A percentile compares a stretch with the other conserved stretches of the same genome.
These are phyloP conservation scores for Phacellophora camtschatica DNA, from an alignment of 30 jellyfish, hydroid and myxozoan species.

Conservation along the genomic window DNA sequence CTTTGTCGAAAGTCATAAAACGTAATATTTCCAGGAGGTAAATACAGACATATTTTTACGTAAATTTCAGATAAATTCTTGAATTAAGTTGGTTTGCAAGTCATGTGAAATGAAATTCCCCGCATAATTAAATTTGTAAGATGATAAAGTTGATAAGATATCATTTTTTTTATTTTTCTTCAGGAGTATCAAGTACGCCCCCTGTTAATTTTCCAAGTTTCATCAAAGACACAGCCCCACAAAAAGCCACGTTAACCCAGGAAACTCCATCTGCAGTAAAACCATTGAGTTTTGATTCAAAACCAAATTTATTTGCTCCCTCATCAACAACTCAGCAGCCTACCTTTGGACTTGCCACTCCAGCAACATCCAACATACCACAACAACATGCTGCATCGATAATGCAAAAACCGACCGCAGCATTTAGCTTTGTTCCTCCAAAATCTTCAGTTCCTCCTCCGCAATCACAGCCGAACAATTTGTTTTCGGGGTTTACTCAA, in stretches of 20 bases:
- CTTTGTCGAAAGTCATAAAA: no score
- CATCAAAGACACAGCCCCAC: background rate
- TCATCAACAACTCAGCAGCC: background rate
- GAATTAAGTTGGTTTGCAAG: no score
- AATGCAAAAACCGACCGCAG: background rate
- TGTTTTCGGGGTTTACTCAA: background rate
- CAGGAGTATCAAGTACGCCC: no score
- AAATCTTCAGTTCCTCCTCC: background rate
- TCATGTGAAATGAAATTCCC: no score
- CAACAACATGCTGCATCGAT: background rate
- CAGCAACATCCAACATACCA: background rate
- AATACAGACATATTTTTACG: no score
- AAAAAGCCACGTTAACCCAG: background rate
- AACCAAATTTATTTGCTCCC: background rate
- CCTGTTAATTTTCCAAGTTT: background rate
- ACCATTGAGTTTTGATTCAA: conserved; percentile 8
- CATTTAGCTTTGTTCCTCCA: conserved; percentile 1
- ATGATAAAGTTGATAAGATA: no score
- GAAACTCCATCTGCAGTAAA: background rate
- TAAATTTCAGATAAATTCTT: no score
- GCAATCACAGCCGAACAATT: background rate
- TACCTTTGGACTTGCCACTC: background rate
- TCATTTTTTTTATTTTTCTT: no score
- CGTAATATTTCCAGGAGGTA: no score
- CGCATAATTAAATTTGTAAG: no score